Base-by-base conservation (phyloP, 2,888 invertebrate genomes). In the Caenorhabditis plicata region DNA sequence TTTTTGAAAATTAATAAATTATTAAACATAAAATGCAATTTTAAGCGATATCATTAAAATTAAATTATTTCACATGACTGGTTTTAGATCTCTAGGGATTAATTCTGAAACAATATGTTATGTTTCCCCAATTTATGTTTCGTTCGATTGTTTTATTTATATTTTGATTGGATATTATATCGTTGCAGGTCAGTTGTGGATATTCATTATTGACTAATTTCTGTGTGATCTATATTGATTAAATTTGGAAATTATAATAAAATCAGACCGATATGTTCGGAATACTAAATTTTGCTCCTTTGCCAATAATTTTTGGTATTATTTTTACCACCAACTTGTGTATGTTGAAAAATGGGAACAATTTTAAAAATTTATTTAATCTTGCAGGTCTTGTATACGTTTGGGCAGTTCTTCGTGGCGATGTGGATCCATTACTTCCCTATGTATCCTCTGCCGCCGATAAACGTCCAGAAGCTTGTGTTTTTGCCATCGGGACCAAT, bases 391-490 rank as follows among this genome's bases (percentile, higher is more conserved):
- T 50, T 13, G 72, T 73, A 4, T 80, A 80, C 54, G 41, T 54
- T 5, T 58, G 75, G 33, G 75, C 80, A 5, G 77, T 80, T 13
- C 48, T 44, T 20, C 58, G 64, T 7, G 52, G 62, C 1, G 77
- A 80, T 56, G 78, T 81, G 13, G 80, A 80, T 38, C 76, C 80
- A 2, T 45, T 78, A 13, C 73, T 80, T 15, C 80, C 80, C 0
- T 80, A 81, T 54, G 69, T 80, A 25, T 78, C 78, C 0, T 69
- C 75, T 0, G 67, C 75, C 2, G 80, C 77, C 15, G 71, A 78
- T 40, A 39, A 54, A 32, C 68, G 75, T 9, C 77, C 78, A 4
- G 72, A 78, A 41, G 67, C 70, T 2, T 80, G 80, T 55, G 33
- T 80, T n/a, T 78, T 78, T 52, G 47, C 62, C 3, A 51, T 68